A percentile compares a stretch with the other conserved stretches of the same genome.
Conservation (phyloP, 2,797 vertebrate genomes). For the Amphiprion clarkii region DNA sequence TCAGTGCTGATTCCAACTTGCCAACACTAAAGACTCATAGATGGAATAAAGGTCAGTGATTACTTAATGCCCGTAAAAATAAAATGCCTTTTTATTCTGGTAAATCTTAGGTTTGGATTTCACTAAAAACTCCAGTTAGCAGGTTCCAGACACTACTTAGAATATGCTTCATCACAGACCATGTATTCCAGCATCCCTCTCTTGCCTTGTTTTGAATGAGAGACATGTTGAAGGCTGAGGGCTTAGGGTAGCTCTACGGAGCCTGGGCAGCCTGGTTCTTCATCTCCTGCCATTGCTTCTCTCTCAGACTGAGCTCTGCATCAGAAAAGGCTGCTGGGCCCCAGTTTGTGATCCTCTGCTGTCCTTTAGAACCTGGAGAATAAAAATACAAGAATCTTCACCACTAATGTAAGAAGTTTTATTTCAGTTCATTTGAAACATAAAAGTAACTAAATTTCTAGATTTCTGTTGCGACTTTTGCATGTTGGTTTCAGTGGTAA, state of each 20-base stretch:
- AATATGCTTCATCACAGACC: not conserved
- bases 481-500: too few relatives aligned
- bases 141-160: not conserved
- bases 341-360: constrained; percentile 94
- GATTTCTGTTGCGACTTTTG: too few relatives aligned
- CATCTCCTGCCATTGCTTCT: constrained; percentile 93
- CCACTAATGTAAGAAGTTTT: not conserved
- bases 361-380: constrained; percentile 89
- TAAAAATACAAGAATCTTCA: constrained; percentile 24
- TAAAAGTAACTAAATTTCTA: too few relatives aligned
- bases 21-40: not conserved
- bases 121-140: constrained; percentile 4
- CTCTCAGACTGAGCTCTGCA: constrained; percentile 89
- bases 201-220: not conserved
- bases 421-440: not conserved
- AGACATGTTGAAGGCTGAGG: constrained; percentile 10
- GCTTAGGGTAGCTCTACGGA: constrained; percentile 57
- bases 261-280: constrained; percentile 85
- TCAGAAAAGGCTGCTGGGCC: constrained; percentile 94
- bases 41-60: not conserved
- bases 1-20: not conserved
- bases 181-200: constrained; percentile 7
- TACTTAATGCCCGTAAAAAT: constrained; percentile 24
- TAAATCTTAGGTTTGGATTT: constrained; percentile 2
- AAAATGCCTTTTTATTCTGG: constrained; percentile 13